phyloP scores from a whole-genome alignment of 1,140 invertebrate genomes.

The Lucilia sericata region DNA sequence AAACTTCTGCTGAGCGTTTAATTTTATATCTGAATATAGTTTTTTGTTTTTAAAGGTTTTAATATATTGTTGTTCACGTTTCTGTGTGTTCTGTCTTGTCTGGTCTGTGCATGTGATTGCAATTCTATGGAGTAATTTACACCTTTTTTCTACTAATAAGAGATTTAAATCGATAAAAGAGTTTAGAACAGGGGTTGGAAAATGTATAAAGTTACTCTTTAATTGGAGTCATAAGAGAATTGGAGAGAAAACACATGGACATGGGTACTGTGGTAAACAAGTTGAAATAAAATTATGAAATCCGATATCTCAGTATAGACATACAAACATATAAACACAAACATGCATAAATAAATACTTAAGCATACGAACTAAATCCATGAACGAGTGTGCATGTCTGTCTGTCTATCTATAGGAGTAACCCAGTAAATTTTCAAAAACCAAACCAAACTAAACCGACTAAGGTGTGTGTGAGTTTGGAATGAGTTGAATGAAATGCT shows the following conservation, averaged over 20 bases:
- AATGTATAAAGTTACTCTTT: background rate
- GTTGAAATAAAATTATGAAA: background rate
- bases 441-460: background rate
- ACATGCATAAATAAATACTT: background rate
- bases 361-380: background rate
- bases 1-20: background rate
- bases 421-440: slow-evolving; percentile 24
- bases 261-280: background rate
- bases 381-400: background rate
- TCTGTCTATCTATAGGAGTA: background rate
- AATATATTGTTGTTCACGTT: background rate
- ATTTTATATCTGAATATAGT: background rate
- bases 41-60: background rate
- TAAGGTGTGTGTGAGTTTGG: background rate
- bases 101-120: background rate
- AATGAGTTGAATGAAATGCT: slow-evolving; percentile 2
- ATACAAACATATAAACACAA: background rate
- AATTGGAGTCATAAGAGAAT: slow-evolving; percentile 5
- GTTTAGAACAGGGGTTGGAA: background rate
- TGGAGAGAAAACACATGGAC: background rate
- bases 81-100: too few relatives aligned
- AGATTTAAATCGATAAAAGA: slow-evolving; percentile 5
- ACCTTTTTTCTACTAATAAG: slow-evolving; percentile 10
- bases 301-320: background rate
- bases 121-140: slow-evolving; percentile 14